These are phyloP conservation scores for Sphaerodactylus townsendi DNA, from an alignment of 2,113 vertebrate genomes.

Conservation along the genomic window DNA sequence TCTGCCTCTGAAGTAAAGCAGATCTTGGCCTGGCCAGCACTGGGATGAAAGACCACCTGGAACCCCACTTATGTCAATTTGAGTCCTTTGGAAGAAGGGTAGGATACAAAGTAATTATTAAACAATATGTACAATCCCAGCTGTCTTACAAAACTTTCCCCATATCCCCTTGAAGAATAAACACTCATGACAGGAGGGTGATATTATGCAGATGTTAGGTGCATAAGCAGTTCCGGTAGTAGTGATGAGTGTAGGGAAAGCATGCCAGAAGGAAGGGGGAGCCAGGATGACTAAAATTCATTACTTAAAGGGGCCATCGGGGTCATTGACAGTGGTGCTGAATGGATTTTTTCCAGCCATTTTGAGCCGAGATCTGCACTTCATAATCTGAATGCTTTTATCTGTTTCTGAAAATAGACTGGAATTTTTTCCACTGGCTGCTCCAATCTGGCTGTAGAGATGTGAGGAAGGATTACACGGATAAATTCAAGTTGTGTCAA, in stretches of 20 bases:
- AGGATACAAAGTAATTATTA: background rate
- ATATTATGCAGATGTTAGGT: slow-evolving; percentile 71
- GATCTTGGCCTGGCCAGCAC: background rate
- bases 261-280: slow-evolving; percentile 28
- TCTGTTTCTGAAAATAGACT: slow-evolving; percentile 88
- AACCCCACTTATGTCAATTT: background rate
- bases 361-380: slow-evolving; percentile 78
- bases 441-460: slow-evolving; percentile 80
- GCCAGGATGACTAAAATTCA: slow-evolving; percentile 61
- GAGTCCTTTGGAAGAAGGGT: background rate
- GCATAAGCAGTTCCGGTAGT: slow-evolving; percentile 28
- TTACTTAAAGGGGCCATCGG: slow-evolving; percentile 60
- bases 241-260: slow-evolving; percentile 7
- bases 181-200: slow-evolving; percentile 51
- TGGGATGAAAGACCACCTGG: background rate
- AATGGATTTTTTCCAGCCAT: slow-evolving; percentile 81
- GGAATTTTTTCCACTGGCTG: slow-evolving; percentile 85
- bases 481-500: slow-evolving; percentile 74
- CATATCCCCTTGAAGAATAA: slow-evolving; percentile 37
- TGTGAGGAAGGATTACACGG: slow-evolving; percentile 73
- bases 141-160: slow-evolving; percentile 36
- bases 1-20: background rate
- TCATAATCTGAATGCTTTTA: slow-evolving; percentile 85
- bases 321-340: slow-evolving; percentile 66
- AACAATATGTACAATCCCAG: slow-evolving; percentile 31